These are phyloP conservation scores for Tinea pellionella DNA, from an alignment of 2,888 invertebrate species.

Conservation along the genomic window DNA sequence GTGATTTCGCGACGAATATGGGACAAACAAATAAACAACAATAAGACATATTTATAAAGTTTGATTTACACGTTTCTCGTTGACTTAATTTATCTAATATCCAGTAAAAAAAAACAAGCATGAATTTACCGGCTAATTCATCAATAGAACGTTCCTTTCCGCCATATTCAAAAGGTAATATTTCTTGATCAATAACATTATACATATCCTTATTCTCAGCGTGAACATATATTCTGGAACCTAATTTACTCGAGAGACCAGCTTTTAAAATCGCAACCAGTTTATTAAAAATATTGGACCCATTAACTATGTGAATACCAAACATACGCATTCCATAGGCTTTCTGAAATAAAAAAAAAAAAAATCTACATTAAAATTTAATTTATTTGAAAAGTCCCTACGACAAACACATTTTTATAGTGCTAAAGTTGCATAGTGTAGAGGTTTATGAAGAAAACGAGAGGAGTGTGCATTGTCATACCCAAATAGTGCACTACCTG, in stretches of 20 bases:
- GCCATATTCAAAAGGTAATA: conserved; percentile 28
- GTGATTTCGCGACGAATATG: no score
- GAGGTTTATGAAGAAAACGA: no score
- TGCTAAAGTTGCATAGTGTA: no score
- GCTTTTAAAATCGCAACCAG: conserved; percentile 24
- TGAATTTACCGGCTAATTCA: conserved; percentile 24
- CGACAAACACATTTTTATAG: no score
- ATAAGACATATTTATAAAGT: no score
- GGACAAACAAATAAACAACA: no score
- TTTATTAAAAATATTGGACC: conserved; percentile 26
- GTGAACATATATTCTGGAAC: conserved; percentile 24
- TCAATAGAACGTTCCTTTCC: conserved; percentile 23
- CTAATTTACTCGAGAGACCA: conserved; percentile 26
- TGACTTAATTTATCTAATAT: no score
- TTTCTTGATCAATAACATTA: conserved; percentile 23
- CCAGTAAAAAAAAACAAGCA: no score
- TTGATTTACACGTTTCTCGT: no score
- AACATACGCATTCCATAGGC: conserved; percentile 25
- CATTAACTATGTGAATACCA: conserved; percentile 24
- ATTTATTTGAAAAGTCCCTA: neutral
- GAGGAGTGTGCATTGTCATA: no score
- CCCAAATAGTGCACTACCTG: no score
- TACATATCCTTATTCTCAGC: conserved; percentile 23
- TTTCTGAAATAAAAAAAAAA: conserved; percentile 23
- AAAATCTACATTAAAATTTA: no score